These are phyloP conservation scores for Hermaeophaga mercurialis DNA, from an alignment of 2,888 invertebrate species.

Conservation along the genomic window DNA sequence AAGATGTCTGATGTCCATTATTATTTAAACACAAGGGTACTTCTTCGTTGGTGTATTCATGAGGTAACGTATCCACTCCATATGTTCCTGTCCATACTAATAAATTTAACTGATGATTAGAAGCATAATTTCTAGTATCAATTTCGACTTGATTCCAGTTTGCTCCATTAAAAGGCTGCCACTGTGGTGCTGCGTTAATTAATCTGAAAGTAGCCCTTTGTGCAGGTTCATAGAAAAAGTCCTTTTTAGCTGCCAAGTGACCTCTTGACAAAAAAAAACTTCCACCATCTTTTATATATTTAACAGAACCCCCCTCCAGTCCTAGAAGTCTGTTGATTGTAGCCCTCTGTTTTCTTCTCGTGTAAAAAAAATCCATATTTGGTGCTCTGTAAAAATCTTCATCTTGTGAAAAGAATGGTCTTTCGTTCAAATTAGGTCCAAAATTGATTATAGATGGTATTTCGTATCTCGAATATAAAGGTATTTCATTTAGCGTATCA, in stretches of 20 bases:
- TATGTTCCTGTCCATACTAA: slow-evolving; percentile 64
- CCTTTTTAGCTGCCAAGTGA: slow-evolving; percentile 67
- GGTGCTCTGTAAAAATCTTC: slow-evolving; percentile 57
- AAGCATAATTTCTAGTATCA: slow-evolving; percentile 58
- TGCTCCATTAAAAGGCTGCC: slow-evolving; percentile 66
- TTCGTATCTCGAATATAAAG: slow-evolving; percentile 61
- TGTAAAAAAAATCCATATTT: slow-evolving; percentile 49
- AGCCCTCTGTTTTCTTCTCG: slow-evolving; percentile 42
- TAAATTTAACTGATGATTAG: slow-evolving; percentile 46
- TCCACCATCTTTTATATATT: slow-evolving; percentile 58
- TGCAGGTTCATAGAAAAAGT: slow-evolving; percentile 64
- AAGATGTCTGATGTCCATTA: slow-evolving; percentile 41
- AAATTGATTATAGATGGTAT: slow-evolving; percentile 59
- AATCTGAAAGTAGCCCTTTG: slow-evolving; percentile 66
- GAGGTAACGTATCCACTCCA: slow-evolving; percentile 63
- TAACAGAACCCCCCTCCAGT: slow-evolving; percentile 41
- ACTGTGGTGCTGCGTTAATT: slow-evolving; percentile 70
- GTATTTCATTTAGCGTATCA: slow-evolving; percentile 57
- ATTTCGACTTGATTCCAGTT: slow-evolving; percentile 64
- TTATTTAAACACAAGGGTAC: slow-evolving; percentile 48
- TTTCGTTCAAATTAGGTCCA: slow-evolving; percentile 58
- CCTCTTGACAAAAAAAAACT: slow-evolving; percentile 62
- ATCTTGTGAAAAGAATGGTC: slow-evolving; percentile 59
- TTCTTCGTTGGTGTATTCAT: slow-evolving; percentile 52
- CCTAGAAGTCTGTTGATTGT: slow-evolving; percentile 49